phyloP scores from a whole-genome alignment of 64 coral and sea anemone species.

The Montipora sp. region DNA sequence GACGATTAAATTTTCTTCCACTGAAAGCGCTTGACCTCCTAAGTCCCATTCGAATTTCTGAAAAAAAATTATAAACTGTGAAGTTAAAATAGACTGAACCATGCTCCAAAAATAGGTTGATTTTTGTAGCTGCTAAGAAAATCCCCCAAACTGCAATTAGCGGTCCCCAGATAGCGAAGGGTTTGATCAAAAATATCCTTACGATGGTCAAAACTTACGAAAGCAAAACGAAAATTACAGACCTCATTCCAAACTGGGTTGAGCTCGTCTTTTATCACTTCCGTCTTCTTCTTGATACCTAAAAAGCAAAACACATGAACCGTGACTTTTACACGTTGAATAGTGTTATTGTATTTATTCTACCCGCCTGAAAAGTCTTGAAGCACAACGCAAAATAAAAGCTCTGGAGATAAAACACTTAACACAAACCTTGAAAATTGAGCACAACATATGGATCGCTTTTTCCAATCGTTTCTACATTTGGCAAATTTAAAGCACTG shows the following conservation, averaged over 20 bases:
- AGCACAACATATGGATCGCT: constrained; percentile 93
- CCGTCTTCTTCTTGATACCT: constrained; percentile 98
- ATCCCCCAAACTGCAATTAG: constrained; percentile 46
- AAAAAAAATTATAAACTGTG: constrained; percentile 4
- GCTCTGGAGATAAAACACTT: not conserved
- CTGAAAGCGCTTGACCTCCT: constrained; percentile 62
- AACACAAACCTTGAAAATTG: constrained; percentile 90
- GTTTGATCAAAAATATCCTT: not conserved
- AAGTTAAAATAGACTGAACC: not conserved
- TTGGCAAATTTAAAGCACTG: constrained; percentile 88
- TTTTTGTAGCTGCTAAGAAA: constrained; percentile 6
- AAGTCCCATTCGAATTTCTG: constrained; percentile 99
- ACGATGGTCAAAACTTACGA: not conserved
- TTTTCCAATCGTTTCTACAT: constrained; percentile 95
- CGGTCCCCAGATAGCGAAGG: not conserved
- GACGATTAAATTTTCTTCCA: constrained; percentile 80
- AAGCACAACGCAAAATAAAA: not conserved
- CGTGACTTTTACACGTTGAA: not conserved
- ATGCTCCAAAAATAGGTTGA: not conserved
- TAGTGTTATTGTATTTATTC: not conserved
- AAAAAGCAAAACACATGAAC: constrained; percentile 14
- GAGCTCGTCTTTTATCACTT: constrained; percentile 96
- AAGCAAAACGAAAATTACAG: not conserved
- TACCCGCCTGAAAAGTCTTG: not conserved
- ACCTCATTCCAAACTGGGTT: constrained; percentile 98